Conservation (phyloP, 2,888 invertebrate species). For the Tupiocoris notatus region DNA sequence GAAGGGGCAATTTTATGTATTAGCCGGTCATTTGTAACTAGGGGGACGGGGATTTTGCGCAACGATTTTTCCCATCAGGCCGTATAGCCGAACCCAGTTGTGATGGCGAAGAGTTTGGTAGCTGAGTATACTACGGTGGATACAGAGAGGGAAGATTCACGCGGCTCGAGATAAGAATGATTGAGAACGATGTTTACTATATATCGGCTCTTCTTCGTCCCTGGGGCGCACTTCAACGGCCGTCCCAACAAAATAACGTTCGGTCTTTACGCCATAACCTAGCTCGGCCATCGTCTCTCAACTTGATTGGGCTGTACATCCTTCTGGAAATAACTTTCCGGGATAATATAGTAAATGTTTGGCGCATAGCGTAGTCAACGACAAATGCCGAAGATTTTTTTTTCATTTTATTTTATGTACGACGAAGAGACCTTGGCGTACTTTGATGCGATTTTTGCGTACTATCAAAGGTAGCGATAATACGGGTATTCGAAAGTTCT, state of each 20-base stretch:
- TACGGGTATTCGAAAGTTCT: too few species aligned
- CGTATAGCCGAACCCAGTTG: background rate
- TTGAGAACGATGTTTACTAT: slow-evolving; percentile 37
- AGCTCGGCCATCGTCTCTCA: background rate
- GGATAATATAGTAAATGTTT: too few species aligned
- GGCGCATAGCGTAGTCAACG: too few species aligned
- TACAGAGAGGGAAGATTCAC: background rate
- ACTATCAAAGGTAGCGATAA: too few species aligned
- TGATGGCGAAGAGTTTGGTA: background rate
- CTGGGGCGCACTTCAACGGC: background rate
- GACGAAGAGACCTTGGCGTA: too few species aligned
- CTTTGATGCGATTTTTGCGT: too few species aligned
- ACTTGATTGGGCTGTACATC: slow-evolving; percentile 6
- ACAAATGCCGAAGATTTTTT: too few species aligned
- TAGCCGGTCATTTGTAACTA: slow-evolving; percentile 26
- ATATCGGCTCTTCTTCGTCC: background rate
- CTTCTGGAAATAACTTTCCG: background rate
- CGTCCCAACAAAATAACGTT: slow-evolving; percentile 26
- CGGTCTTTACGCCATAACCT: slow-evolving; percentile 12
- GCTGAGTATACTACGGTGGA: background rate
- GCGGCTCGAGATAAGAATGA: slow-evolving; percentile 28
- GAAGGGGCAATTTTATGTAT: slow-evolving; percentile 27
- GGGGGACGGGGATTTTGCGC: background rate
- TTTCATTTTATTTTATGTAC: too few species aligned
- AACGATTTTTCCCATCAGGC: slow-evolving; percentile 10